phyloP scores from a whole-genome alignment of 2,113 vertebrate genomes.

The human (Homo sapiens) region GRCh38 chr13:52687501-52688000 shows the following conservation, averaged over 20 bases:
- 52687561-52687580: neutral
- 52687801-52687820: slow-evolving; percentile 95
- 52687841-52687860: slow-evolving; percentile 72
- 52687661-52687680: slow-evolving; percentile 55
- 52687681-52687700: slow-evolving; percentile 19
- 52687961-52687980: slow-evolving; percentile 80
- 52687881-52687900: slow-evolving; percentile 80
- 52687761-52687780: slow-evolving; percentile 98
- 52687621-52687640: neutral
- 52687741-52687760: slow-evolving; percentile 98
- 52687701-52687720: slow-evolving; percentile 67
- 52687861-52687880: slow-evolving; percentile 78
- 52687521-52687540: slow-evolving; percentile 21
- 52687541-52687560: neutral
- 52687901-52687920: slow-evolving; percentile 82
- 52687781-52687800: slow-evolving; percentile 95
- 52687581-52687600: neutral
- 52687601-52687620: neutral
- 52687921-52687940: slow-evolving; percentile 78
- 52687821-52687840: slow-evolving; percentile 92
- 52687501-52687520: neutral
- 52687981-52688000: slow-evolving; percentile 74
- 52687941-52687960: slow-evolving; percentile 80
- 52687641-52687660: slow-evolving; percentile 22
- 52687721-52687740: slow-evolving; percentile 95